Evolutionary conservation across 2,888 invertebrate genomes (phyloP), one percentile per base, ranked within the genome.

Genomic region (Zygogramma bicolorata): DNA sequence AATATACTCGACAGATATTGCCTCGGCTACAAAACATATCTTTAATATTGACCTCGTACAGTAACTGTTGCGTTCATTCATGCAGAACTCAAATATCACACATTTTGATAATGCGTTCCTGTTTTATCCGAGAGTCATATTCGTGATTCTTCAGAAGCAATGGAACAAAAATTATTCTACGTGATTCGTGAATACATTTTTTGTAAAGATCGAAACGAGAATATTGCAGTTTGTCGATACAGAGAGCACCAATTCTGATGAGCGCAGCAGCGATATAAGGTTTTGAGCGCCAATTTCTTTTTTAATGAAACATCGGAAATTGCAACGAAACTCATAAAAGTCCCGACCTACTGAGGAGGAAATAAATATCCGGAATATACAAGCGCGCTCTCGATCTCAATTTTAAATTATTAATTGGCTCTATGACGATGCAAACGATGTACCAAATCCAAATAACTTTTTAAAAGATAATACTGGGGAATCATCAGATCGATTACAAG

Each of bases 261-360:
- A 60, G n/a, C n/a, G n/a, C 1, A 42, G 46, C 27, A 46, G 29
- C 20, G 49, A 49, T 63, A 49, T 46, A 27, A 31, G 27, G 62
- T 29, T 49, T 34, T 3, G 5, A 29, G 1, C 18, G 15, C 3
- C 18, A 63, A 42, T 15, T 5, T 29, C 29, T 29, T 63, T 63
- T 63, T 63, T 65, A 67, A 72, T 72, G 72, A 74, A 69, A 71
- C 62, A 70, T 72, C 72, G 72, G 72, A 70, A 75, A 75, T 75
- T 72, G 67, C 63, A 67, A 61, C 66, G 65, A 65, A 75, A 60
- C 29, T 62, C 27, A 62, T 42, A 46, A 62, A 46, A 62, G 27
- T 62, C 25, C 18, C 18, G 10, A 63, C 7, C 29, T 22, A 13
- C 42, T 69, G 49, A 66, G 61, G 49, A 71, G 68, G 65, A 65